Evolutionary conservation across 2,797 vertebrate genomes (phyloP), one percentile per base, ranked within the genome.

Genomic region (Hoplostethus atlanticus): DNA sequence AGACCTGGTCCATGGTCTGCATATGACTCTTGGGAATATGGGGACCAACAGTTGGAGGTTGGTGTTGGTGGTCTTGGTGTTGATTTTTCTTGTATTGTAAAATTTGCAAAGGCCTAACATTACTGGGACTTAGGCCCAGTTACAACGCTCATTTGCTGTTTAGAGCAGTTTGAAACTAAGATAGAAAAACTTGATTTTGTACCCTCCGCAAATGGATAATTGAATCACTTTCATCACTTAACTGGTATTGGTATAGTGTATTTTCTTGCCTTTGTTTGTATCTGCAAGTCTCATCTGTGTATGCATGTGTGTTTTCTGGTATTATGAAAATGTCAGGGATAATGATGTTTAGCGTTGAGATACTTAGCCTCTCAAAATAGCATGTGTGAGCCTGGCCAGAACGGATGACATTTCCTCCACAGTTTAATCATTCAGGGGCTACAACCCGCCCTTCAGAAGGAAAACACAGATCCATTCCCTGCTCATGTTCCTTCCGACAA

Each of bases 391-490:
- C 44, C 16, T 48, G 25, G 12, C 25, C 47, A 36, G n/a, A 4
- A n/a, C n/a, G 31, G 54, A n/a, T 63, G 34, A 58, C 58, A 68
- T 83, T 67, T 44, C 66, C 34, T 69, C 36, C 21, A 12, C 10
- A 31, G 34, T 52, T 46, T 47, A 76, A 67, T 76, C 64, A 73
- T 61, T 60, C 52, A 69, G 58, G 6, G 38, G 31, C 34, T 60
- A 54, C 48, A 71, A 58, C 17, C 47, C 52, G 46, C 55, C 15
- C 25, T 34, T 11, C 61, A 65, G 46, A 73, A 16, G n/a, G 62
- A 64, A 64, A 31, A 44, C 53, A 64, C 15, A 5, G 60, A 82
- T 65, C 25, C 25, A 15, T 61, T 62, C 36, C 4, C 62, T 3
- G 5, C 31, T 67, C 31, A 60, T 59, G 44, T 67, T 72, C 34